Conservation (phyloP, 2,888 invertebrate species). For the Drosophila histrio region DNA sequence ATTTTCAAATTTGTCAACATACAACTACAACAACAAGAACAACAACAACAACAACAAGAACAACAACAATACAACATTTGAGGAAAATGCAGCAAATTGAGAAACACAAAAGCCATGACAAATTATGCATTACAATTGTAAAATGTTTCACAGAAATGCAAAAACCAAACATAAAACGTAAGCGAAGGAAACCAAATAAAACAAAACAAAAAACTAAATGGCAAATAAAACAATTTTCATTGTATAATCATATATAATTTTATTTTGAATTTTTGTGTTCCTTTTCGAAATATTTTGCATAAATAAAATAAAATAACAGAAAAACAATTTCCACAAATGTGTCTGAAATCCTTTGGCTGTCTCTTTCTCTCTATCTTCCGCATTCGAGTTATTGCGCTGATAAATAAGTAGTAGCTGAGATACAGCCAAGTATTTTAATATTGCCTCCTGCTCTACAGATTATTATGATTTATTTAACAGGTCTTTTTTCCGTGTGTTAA, state of each 20-base stretch:
- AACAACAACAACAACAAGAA: background rate
- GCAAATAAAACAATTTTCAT: conserved; percentile 72
- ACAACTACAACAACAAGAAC: conserved; percentile 7
- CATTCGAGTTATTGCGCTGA: background rate
- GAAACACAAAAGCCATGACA: conserved; percentile 35
- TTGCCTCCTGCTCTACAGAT: conserved; percentile 25
- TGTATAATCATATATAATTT: conserved; percentile 79
- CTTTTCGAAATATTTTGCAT: conserved; percentile 83
- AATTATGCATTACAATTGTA: conserved; percentile 66
- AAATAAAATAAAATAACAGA: conserved; percentile 82
- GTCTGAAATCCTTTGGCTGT: background rate
- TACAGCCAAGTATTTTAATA: conserved; percentile 10
- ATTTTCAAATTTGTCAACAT: conserved; percentile 25
- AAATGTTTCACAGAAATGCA: conserved; percentile 75
- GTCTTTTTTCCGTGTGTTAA: background rate
- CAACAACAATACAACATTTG: conserved; percentile 4
- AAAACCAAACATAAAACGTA: conserved; percentile 65
- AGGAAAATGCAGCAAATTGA: background rate
- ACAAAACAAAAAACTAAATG: conserved; percentile 44
- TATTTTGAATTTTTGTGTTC: conserved; percentile 78
- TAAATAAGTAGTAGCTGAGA: too few species aligned
- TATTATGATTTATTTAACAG: conserved; percentile 54
- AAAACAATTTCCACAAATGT: conserved; percentile 46
- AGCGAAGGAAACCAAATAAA: conserved; percentile 43
- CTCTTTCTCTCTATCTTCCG: background rate